phyloP scores from a whole-genome alignment of 1,140 invertebrate genomes.

The Drosophila orena region DNA sequence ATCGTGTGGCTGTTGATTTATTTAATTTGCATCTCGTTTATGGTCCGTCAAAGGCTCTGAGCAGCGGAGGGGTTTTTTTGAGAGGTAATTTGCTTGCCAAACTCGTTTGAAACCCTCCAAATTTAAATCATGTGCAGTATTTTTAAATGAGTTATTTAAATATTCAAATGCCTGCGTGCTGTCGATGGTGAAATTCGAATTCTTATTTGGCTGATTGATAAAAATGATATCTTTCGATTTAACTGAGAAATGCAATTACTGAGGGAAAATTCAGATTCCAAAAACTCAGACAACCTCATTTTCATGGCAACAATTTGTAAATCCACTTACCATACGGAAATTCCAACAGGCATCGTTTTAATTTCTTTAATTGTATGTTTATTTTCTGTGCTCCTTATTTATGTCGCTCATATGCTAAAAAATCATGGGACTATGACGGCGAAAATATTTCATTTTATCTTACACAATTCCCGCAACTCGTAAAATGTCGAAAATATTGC shows the following conservation, averaged over 20 bases:
- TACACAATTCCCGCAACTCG: constrained; percentile 62
- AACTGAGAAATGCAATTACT: constrained; percentile 14
- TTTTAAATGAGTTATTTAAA: constrained; percentile 48
- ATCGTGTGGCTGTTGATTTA: constrained; percentile 43
- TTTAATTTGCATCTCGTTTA: constrained; percentile 68
- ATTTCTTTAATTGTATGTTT: constrained; percentile 4
- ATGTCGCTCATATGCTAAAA: constrained; percentile 32
- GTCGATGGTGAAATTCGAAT: constrained; percentile 20
- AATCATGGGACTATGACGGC: constrained; percentile 43
- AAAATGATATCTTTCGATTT: constrained; percentile 5
- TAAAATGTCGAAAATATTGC: constrained; percentile 68
- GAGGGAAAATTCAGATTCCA: neutral
- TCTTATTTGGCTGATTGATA: constrained; percentile 5
- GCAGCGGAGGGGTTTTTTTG: neutral
- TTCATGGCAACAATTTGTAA: neutral
- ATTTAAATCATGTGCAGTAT: constrained; percentile 49
- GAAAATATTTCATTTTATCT: constrained; percentile 56
- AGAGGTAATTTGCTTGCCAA: constrained; percentile 37
- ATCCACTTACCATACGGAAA: constrained; percentile 9
- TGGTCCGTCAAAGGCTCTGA: constrained; percentile 35
- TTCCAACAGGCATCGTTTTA: neutral
- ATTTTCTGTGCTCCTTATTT: neutral
- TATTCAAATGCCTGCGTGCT: constrained; percentile 18
- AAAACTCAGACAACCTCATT: neutral
- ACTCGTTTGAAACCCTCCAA: constrained; percentile 41